Base-by-base conservation (phyloP, 2,888 invertebrate genomes). In the Catocala fraxini region DNA sequence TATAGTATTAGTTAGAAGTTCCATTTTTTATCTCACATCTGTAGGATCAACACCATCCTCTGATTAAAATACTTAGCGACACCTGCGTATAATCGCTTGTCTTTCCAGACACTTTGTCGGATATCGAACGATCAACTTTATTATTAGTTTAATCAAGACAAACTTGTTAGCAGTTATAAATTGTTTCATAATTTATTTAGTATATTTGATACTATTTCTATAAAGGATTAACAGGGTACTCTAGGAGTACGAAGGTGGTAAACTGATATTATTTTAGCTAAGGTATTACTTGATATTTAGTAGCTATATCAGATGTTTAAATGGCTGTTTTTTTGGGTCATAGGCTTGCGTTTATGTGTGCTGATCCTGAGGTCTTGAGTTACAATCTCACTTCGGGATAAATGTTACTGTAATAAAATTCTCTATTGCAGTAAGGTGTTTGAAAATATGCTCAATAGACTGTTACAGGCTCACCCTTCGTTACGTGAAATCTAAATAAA, bases 1-100 rank as follows among this genome's bases (percentile, higher is more conserved):
- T 39, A 5, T 9, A 39, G 9, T 5, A 39, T 6, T 7, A 4
- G 7, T 39, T 39, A 7, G 35, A 7, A 39, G 6, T 45, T 12
- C 12, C 0, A 12, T 45, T 45, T 6, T 35, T 15, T 39, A 15
- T 33, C 6, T 39, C 41, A 65, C 60, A 62, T 48, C 63, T 45
- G 49, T 10, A 55, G 49, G 63, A 65, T 67, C 53, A 70, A 68
- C 62, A 64, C 69, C 64, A 82, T 75, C 63, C 62, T 56, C 62
- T 80, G 77, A 86, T 86, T 84, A 84, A 84, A 86, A 81, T 83
- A 82, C 76, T 80, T 79, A 61, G 60, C 71, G 79, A 73, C 86
- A 86, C 82, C 87, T 86, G 87, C 80, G 80, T 59, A 52, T 73
- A 79, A 83, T 82, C 83, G 73, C 84, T 85, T 82, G 80, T 85